These are phyloP conservation scores for Sipha flava DNA, from an alignment of 1,140 invertebrate species.

Conservation along the genomic window DNA sequence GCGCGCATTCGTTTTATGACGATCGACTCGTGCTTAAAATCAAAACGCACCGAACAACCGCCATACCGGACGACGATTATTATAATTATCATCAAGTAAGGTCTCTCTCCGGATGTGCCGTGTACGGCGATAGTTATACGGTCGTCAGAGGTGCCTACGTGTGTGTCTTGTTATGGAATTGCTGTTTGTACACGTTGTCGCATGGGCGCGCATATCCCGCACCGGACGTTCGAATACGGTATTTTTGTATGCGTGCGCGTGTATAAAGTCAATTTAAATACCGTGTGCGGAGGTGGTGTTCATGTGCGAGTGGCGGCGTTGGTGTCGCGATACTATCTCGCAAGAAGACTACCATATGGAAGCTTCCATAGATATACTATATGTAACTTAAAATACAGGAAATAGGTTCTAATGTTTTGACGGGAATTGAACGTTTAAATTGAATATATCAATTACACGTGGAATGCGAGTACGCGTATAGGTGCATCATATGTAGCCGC, in stretches of 20 bases:
- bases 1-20: too few species aligned
- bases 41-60: background rate
- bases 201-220: background rate
- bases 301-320: background rate
- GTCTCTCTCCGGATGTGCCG: background rate
- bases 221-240: background rate
- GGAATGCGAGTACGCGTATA: too few species aligned
- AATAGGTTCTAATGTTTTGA: background rate
- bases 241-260: background rate
- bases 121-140: background rate
- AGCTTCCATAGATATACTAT: background rate
- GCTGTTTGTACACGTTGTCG: background rate
- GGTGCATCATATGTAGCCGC: background rate
- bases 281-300: background rate
- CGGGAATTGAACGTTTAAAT: background rate
- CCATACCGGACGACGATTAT: background rate
- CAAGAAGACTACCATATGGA: background rate
- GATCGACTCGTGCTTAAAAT: background rate
- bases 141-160: background rate
- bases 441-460: background rate
- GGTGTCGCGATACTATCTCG: background rate
- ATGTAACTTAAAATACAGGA: too few species aligned
- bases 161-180: background rate
- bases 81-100: background rate
- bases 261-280: background rate